Evolutionary conservation across 2,797 vertebrate species (phyloP), one percentile per base, ranked within the genome.

Genomic region (Anguilla pacifica): DNA sequence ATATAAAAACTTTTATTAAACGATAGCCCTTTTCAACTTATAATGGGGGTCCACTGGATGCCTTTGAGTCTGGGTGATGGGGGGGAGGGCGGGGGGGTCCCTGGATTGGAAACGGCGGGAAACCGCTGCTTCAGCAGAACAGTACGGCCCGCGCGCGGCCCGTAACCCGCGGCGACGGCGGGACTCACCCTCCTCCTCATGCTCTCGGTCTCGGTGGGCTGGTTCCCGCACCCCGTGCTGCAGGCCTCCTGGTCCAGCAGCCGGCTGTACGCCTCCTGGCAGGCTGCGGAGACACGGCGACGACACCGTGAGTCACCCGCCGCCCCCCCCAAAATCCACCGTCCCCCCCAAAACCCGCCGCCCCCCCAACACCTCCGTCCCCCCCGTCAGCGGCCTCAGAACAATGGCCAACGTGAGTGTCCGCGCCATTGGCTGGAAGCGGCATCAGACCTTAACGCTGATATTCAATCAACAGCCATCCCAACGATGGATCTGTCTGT

Each of bases 211-310:
- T 97, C 96, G 0, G 95, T 96, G 86, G 96, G 95, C 90, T 98
- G 98, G 92, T 96, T 97, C 92, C 93, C 95, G 93, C 98, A 99
- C 85, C 98, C 98, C 0, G 95, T 97, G 83, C 94, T 94, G 82
- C 98, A 99, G 85, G 97, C 97, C 35, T 96, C 95, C 94, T 98
- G 98, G 91, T 99, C 98, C 79, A 95, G 92, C 0, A 95, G 93
- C 85, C 96, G 96, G 86, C 95, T 91, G 51, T 99, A 99, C 57
- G 98, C 98, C 93, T 99, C 98, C 72, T 96, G 91, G 10, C 98
- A 99, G 0, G 98, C 98, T 99, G 93, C 19, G 53, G n/a, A 87
- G 87, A 89, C 25, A 89, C 83, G 72, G 86, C 79, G 55, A 57
- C 25, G 3, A 19, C 74, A 51, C 28, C 51, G 59, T 53, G 28